Base-by-base conservation (phyloP, 2,888 invertebrate species). In the Dioctria rufipes region DNA sequence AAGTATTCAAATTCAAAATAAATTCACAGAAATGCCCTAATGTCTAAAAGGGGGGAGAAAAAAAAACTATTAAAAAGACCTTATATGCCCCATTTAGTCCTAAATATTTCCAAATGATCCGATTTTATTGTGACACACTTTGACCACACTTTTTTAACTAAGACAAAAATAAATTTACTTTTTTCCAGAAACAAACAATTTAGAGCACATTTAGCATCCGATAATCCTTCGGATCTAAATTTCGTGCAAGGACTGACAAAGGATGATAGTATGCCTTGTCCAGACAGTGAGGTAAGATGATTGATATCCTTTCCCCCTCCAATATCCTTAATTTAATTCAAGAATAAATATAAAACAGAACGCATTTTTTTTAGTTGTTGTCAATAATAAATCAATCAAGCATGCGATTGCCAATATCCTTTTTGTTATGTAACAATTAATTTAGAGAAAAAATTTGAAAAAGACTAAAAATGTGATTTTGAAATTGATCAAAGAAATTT, bases 171-270 rank as follows among this genome's bases (percentile, higher is more conserved):
- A 61, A 39, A 25, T n/a, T 61, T 6, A 4, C 25, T 11, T 61
- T 25, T 43, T 80, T 82, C 37, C 88, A 93, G 93, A 86, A 95
- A 94, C 87, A 94, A 94, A 86, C 94, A 95, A 87, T 90, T 95
- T 81, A 92, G 94, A 81, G 94, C 94, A 42, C 94, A 94, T 87
- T 89, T 95, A 83, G 92, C 93, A 86, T 92, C 93, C 3, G 94
- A 94, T 84, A 92, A 93, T 81, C 87, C 87, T 77, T 92, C 91
- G 84, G 93, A 94, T 85, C 85, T 86, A 51, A 87, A 87, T 83
- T 89, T 87, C 80, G 87, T 88, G 66, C 88, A 88, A 83, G 87
- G 87, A 54, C 84, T 88, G 81, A 84, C 86, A 37, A 85, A 87
- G 69, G 88, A 87, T 80, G 86, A 85, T 51, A 25, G 2, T 25